phyloP scores from a whole-genome alignment of 1,140 invertebrate species.

The Lordiphosa clarofinis region DNA sequence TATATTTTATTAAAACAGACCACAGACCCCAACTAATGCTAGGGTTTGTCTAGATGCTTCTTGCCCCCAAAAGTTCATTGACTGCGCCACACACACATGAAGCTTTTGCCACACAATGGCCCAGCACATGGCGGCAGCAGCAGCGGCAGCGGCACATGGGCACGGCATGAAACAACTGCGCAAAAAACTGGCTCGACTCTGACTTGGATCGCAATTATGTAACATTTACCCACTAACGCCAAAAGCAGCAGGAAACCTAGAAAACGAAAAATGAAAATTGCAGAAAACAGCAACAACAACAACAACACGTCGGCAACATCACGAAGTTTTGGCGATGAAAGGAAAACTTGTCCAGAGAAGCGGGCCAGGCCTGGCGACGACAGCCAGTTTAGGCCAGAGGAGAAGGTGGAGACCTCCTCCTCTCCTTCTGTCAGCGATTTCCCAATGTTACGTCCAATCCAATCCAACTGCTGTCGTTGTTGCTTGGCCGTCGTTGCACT shows the following conservation, averaged over 20 bases:
- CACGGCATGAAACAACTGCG: constrained; percentile 15
- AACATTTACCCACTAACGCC: constrained; percentile 74
- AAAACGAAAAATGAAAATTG: constrained; percentile 64
- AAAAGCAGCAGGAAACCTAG: constrained; percentile 76
- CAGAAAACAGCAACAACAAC: constrained; percentile 33
- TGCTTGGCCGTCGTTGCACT: constrained; percentile 51
- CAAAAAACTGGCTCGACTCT: constrained; percentile 23
- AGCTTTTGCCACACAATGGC: constrained; percentile 33
- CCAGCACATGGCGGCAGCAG: not conserved
- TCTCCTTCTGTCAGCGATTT: constrained; percentile 24
- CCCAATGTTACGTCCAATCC: constrained; percentile 36
- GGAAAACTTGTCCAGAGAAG: constrained; percentile 45
- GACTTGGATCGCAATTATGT: constrained; percentile 49
- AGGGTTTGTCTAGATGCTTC: constrained; percentile 1
- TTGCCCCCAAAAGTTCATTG: constrained; percentile 30
- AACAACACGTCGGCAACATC: constrained; percentile 30
- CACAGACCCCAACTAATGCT: not conserved
- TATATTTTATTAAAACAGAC: no score
- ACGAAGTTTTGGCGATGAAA: constrained; percentile 52
- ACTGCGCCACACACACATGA: constrained; percentile 16
- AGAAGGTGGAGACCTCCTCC: constrained; percentile 14
- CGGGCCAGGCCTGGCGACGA: constrained; percentile 10
- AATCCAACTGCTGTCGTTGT: constrained; percentile 19
- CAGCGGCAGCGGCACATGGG: constrained; percentile 9
- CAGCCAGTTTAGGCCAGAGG: constrained; percentile 28